phyloP scores from a whole-genome alignment of 2,113 vertebrate genomes.

The Quiscalus mexicanus region DNA sequence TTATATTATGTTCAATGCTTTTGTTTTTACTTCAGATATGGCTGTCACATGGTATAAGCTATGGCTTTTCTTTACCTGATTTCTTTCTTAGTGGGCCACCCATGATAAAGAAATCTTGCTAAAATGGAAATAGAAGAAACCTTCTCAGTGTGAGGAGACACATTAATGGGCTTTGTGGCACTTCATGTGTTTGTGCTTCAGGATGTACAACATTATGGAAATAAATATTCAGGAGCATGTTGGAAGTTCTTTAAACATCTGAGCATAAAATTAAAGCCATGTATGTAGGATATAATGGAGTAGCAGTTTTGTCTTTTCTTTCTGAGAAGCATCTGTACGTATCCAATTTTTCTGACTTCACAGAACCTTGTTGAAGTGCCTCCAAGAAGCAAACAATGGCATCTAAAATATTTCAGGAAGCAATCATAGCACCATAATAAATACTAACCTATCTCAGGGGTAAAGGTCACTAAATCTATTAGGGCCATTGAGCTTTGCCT shows the following conservation, averaged over 20 bases:
- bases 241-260: slow-evolving; percentile 8
- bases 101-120: neutral
- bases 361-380: slow-evolving; percentile 27
- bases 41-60: neutral
- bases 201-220: neutral
- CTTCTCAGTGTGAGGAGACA: neutral
- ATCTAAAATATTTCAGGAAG: slow-evolving; percentile 56
- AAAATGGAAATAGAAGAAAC: neutral
- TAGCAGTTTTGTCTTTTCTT: neutral
- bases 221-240: neutral
- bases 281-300: neutral
- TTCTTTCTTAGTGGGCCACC: neutral
- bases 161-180: neutral
- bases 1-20: neutral
- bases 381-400: neutral
- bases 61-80: neutral
- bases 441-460: neutral
- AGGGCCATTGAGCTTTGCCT: slow-evolving; percentile 5
- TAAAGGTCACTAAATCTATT: slow-evolving; percentile 43
- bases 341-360: slow-evolving; percentile 8
- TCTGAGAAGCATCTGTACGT: neutral
- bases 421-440: neutral
- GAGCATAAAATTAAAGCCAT: neutral
- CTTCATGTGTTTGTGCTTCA: neutral
- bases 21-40: neutral